These are phyloP conservation scores for Coboldia fuscipes DNA, from an alignment of 1,140 invertebrate species.

Conservation along the genomic window DNA sequence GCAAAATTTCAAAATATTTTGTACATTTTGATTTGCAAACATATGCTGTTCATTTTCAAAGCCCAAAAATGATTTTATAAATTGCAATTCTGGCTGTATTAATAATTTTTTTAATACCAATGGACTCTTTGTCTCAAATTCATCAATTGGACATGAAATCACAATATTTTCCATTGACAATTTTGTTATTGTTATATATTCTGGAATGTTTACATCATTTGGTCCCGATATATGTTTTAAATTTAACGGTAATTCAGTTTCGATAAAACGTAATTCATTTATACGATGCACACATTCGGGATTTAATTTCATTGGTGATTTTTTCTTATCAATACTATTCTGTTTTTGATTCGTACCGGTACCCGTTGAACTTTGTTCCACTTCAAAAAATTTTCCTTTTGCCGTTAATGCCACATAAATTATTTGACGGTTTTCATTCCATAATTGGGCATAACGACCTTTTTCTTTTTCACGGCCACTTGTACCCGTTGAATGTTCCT, in stretches of 20 bases:
- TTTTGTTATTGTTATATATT: slow-evolving; percentile 14
- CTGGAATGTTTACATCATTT: slow-evolving; percentile 10
- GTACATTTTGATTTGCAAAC: slow-evolving; percentile 32
- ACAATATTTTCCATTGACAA: slow-evolving; percentile 17
- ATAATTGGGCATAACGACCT: slow-evolving; percentile 18
- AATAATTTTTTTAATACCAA: slow-evolving; percentile 20
- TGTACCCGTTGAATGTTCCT: slow-evolving; percentile 6
- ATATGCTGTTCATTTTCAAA: slow-evolving; percentile 33
- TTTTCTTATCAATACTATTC: slow-evolving; percentile 3
- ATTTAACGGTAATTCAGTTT: slow-evolving; percentile 14
- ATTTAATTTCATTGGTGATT: slow-evolving; percentile 15
- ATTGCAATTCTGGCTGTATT: slow-evolving; percentile 24
- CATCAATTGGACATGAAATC: slow-evolving; percentile 18
- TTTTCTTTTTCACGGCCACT: slow-evolving; percentile 15
- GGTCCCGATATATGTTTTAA: slow-evolving; percentile 17
- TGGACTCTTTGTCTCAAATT: slow-evolving; percentile 11
- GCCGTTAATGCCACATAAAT: slow-evolving; percentile 18
- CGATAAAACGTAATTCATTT: slow-evolving; percentile 11
- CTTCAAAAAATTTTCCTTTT: slow-evolving; percentile 21
- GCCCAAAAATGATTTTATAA: slow-evolving; percentile 28
- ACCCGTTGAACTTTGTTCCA: slow-evolving; percentile 17
- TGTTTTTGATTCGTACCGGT: slow-evolving; percentile 19
- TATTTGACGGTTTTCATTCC: slow-evolving; percentile 18
- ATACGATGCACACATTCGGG: slow-evolving; percentile 20
- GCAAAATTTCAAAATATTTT: slow-evolving; percentile 36